phyloP scores from a whole-genome alignment of 2,888 invertebrate genomes.

The Adelphocoris suturalis region DNA sequence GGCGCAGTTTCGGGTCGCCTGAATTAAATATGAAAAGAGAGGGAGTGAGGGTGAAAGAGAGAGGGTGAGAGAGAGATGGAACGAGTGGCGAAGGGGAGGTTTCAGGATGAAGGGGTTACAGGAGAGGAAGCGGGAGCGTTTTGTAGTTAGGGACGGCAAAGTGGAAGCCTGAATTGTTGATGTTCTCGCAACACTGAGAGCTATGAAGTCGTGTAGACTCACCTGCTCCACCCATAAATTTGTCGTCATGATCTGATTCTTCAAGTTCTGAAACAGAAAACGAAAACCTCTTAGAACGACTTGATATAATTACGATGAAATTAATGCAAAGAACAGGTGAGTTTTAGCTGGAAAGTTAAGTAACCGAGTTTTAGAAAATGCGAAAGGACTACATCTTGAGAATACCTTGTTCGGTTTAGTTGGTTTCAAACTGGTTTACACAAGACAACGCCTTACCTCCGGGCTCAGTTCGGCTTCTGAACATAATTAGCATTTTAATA shows the following conservation, averaged over 20 bases:
- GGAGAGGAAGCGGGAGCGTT: constrained; percentile 21
- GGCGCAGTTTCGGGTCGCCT: constrained; percentile 68
- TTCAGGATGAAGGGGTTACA: not conserved
- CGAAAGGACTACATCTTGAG: not conserved
- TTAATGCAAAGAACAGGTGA: not conserved
- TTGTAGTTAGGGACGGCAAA: constrained; percentile 57
- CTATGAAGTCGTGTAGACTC: constrained; percentile 75
- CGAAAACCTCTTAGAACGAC: constrained; percentile 40
- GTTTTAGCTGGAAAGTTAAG: not conserved
- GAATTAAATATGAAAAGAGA: constrained; percentile 66
- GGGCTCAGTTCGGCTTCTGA: too few relatives aligned
- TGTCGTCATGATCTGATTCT: constrained; percentile 85
- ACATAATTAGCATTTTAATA: too few relatives aligned
- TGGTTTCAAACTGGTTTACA: not conserved
- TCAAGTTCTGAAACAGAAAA: constrained; percentile 82
- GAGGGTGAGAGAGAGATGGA: not conserved
- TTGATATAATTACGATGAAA: not conserved
- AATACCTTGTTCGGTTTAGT: not conserved
- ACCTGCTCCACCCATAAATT: constrained; percentile 85
- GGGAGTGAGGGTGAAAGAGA: constrained; percentile 49
- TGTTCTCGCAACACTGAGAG: constrained; percentile 51
- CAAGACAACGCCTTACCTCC: not conserved
- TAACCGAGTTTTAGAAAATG: not conserved
- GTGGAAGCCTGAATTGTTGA: constrained; percentile 63
- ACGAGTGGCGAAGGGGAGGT: not conserved